phyloP scores from a whole-genome alignment of 2,888 invertebrate genomes.

The Orthosia gothica region DNA sequence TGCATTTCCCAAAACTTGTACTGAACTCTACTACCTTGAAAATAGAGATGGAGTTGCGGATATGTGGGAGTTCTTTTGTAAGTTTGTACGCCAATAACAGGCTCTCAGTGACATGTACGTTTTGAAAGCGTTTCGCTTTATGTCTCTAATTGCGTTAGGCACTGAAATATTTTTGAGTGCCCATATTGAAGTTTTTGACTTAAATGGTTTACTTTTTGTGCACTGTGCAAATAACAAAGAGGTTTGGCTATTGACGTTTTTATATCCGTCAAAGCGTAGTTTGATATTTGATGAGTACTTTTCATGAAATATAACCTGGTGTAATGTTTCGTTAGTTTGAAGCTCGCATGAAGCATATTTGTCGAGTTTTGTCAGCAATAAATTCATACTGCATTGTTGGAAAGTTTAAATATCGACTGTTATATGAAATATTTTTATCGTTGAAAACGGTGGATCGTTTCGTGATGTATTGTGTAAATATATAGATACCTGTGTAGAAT shows the following conservation, averaged over 20 bases:
- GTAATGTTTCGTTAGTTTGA: constrained; percentile 26
- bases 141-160: constrained; percentile 81
- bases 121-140: constrained; percentile 79
- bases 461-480: not conserved
- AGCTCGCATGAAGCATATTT: constrained; percentile 24
- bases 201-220: constrained; percentile 58
- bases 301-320: constrained; percentile 31
- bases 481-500: not conserved
- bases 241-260: constrained; percentile 37
- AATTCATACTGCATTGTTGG: constrained; percentile 8
- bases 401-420: constrained; percentile 1
- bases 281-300: constrained; percentile 21
- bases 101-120: constrained; percentile 80
- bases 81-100: constrained; percentile 77
- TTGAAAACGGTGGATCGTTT: not conserved
- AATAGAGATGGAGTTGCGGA: constrained; percentile 58
- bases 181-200: constrained; percentile 73
- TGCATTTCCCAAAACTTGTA: constrained; percentile 55
- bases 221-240: constrained; percentile 52
- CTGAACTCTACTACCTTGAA: constrained; percentile 54
- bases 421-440: constrained; percentile 33
- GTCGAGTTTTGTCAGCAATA: constrained; percentile 1
- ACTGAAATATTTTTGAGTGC: constrained; percentile 81
- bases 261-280: constrained; percentile 10
- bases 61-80: constrained; percentile 44